These are phyloP conservation scores for Furcula furcula DNA, from an alignment of 2,888 invertebrate genomes.

Conservation along the genomic window DNA sequence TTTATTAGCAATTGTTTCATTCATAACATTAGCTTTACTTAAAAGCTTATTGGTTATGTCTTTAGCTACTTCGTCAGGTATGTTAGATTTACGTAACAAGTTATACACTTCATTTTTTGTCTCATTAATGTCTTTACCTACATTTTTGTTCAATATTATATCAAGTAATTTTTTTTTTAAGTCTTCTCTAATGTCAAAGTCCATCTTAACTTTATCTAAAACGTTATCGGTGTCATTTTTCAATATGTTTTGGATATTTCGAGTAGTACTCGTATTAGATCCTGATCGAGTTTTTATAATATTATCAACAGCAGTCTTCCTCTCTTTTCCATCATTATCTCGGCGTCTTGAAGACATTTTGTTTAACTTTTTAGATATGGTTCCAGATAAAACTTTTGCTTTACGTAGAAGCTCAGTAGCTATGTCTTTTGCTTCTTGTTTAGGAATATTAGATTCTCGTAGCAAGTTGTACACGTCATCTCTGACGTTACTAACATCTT, in stretches of 20 bases:
- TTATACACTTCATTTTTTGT: not conserved
- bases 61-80: not conserved
- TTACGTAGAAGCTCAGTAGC: constrained; percentile 1
- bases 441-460: constrained; percentile 7
- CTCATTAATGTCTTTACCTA: not conserved
- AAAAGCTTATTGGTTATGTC: not conserved
- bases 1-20: not conserved
- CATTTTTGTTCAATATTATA: not conserved
- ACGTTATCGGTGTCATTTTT: not conserved
- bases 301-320: no score
- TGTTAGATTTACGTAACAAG: not conserved
- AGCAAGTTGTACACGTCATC: not conserved
- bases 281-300: no score
- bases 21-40: not conserved
- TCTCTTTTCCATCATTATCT: no score
- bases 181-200: not conserved
- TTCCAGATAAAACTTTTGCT: not conserved
- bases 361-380: not conserved
- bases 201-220: not conserved
- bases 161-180: not conserved
- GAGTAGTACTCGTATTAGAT: no score
- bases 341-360: no score
- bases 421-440: constrained; percentile 17
- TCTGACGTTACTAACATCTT: not conserved
- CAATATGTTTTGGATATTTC: not conserved